Percentiles rank a stretch among this genome's conserved stretches.
phyloP scores from a whole-genome alignment of 2,888 invertebrate species.

The Epinotia nisella region DNA sequence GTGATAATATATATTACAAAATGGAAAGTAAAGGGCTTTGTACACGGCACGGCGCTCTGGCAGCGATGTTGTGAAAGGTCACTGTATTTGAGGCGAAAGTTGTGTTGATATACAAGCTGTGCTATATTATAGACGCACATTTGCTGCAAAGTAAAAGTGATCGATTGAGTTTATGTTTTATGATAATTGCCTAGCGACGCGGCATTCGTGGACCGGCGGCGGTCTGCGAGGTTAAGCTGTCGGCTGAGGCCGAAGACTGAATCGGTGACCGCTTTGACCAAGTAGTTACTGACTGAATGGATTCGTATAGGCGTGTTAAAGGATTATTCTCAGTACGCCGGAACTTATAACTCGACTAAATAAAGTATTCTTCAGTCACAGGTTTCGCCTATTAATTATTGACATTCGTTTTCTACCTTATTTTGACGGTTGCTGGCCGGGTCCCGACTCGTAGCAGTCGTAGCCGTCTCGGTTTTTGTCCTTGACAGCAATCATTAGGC shows the following conservation, averaged over 20 bases:
- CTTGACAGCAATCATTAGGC: too few species aligned
- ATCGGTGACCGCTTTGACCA: not conserved
- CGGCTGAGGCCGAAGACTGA: not conserved
- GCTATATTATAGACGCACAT: not conserved
- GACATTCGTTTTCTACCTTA: too few species aligned
- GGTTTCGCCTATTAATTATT: too few species aligned
- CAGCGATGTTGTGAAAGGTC: constrained; percentile 32
- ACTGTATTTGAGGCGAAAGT: constrained; percentile 24
- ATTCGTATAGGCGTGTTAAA: not conserved
- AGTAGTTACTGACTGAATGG: not conserved
- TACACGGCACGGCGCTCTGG: not conserved
- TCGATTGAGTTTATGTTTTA: not conserved
- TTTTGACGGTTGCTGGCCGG: too few species aligned
- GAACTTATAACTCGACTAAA: too few species aligned
- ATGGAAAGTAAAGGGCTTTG: constrained; percentile 42
- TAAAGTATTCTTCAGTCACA: too few species aligned
- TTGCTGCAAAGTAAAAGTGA: constrained; percentile 2
- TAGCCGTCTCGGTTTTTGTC: too few species aligned
- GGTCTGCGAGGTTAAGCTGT: not conserved
- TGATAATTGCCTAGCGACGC: not conserved
- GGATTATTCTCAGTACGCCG: too few species aligned
- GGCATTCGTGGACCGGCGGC: not conserved
- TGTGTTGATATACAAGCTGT: constrained; percentile 7
- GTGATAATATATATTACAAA: constrained; percentile 29
- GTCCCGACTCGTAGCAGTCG: too few species aligned